A percentile compares a stretch with the other conserved stretches of the same genome.
Conservation (phyloP, 2,888 invertebrate species). For the Thecophora atra region DNA sequence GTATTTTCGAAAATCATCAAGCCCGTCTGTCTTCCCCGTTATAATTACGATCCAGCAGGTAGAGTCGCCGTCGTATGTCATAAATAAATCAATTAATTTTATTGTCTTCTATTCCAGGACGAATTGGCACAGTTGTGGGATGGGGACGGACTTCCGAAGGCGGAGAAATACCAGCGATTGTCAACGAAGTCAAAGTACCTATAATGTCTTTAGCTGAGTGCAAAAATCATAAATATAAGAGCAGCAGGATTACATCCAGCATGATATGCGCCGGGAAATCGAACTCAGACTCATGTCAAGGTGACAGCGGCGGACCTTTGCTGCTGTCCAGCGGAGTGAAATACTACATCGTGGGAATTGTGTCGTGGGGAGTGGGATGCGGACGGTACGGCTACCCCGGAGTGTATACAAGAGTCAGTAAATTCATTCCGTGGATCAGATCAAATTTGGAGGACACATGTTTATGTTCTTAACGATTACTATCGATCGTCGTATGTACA, state of each 20-base stretch:
- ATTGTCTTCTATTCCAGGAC: conserved; percentile 51
- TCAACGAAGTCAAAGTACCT: conserved; percentile 86
- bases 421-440: conserved; percentile 75
- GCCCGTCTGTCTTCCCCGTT: conserved; percentile 79
- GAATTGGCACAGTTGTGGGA: conserved; percentile 79
- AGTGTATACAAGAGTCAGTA: conserved; percentile 68
- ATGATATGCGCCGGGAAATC: conserved; percentile 89
- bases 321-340: conserved; percentile 79
- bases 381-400: conserved; percentile 68
- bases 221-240: conserved; percentile 83
- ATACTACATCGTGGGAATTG: conserved; percentile 84
- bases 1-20: conserved; percentile 71
- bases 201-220: conserved; percentile 83
- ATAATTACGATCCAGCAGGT: conserved; percentile 70
- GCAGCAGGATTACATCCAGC: conserved; percentile 81
- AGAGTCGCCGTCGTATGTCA: no score
- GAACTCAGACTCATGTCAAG: conserved; percentile 86
- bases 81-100: no score
- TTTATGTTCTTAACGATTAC: conserved; percentile 68
- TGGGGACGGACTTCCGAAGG: conserved; percentile 88
- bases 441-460: conserved; percentile 80
- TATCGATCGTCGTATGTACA: no score
- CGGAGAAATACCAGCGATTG: conserved; percentile 79
- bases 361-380: conserved; percentile 82
- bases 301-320: conserved; percentile 87